Conservation (phyloP, 1,140 invertebrate genomes). For the Colletes latitarsis region DNA sequence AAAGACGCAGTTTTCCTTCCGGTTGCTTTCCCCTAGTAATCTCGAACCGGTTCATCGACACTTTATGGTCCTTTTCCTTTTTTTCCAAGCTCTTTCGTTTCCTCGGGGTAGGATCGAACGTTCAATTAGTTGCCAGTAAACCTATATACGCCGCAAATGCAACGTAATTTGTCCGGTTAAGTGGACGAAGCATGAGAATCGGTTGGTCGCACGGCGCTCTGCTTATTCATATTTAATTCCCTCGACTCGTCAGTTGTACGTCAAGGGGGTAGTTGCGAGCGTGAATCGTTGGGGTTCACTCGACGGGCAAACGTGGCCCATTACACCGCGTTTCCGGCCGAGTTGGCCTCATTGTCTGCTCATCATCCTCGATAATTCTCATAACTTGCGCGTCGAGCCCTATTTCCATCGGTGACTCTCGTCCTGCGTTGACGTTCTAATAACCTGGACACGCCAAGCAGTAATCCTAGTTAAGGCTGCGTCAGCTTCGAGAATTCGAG, state of each 20-base stretch:
- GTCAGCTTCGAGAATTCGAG: too few species aligned
- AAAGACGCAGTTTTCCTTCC: constrained; percentile 42
- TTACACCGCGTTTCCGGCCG: constrained; percentile 53
- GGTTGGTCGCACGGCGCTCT: constrained; percentile 29
- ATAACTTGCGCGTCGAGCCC: constrained; percentile 6
- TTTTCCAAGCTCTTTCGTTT: too few species aligned
- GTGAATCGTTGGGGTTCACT: constrained; percentile 46
- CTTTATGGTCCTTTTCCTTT: neutral
- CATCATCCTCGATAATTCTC: constrained; percentile 67
- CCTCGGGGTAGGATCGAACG: too few species aligned
- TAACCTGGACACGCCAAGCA: neutral
- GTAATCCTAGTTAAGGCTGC: too few species aligned
- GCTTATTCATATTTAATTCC: constrained; percentile 68
- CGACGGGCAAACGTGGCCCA: constrained; percentile 56
- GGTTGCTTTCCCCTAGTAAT: neutral
- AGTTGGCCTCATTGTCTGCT: constrained; percentile 44
- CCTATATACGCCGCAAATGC: constrained; percentile 1
- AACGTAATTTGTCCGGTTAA: constrained; percentile 43
- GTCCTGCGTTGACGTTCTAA: constrained; percentile 30
- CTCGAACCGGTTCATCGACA: neutral
- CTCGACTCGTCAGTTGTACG: constrained; percentile 38
- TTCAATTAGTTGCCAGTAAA: too few species aligned
- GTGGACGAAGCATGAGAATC: constrained; percentile 49
- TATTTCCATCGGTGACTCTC: neutral
- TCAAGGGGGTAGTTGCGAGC: constrained; percentile 55